These are phyloP conservation scores for Bombus ignitus DNA, from an alignment of 1,140 invertebrate species.

Conservation along the genomic window DNA sequence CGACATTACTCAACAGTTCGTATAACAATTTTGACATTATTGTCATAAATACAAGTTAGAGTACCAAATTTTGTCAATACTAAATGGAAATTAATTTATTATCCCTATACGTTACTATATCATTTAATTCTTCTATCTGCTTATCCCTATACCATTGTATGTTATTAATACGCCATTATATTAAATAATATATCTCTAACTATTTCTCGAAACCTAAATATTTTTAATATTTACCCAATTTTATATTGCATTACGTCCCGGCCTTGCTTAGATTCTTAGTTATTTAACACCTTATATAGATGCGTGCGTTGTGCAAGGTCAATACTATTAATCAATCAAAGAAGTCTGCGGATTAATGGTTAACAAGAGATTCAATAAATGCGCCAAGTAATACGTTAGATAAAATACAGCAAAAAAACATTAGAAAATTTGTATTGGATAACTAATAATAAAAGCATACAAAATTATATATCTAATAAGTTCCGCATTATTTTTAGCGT, in stretches of 20 bases:
- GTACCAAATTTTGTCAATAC: neutral
- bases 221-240: neutral
- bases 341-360: neutral
- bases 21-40: constrained; percentile 16
- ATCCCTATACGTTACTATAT: neutral
- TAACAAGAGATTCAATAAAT: neutral
- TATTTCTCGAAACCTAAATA: neutral
- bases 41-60: neutral
- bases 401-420: neutral
- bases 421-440: neutral
- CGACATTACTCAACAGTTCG: constrained; percentile 85
- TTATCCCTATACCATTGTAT: neutral
- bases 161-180: no score
- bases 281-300: neutral
- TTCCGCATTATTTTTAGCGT: constrained; percentile 80
- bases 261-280: neutral
- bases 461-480: neutral
- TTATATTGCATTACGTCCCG: neutral
- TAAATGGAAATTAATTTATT: neutral
- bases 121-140: neutral
- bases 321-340: neutral
- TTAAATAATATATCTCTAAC: neutral
- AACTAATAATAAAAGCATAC: neutral
- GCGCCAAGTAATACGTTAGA: neutral
- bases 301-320: neutral